Evolutionary conservation across 2,888 invertebrate genomes (phyloP), one percentile per base, ranked within the genome.

Genomic region (Athetis lepigone): DNA sequence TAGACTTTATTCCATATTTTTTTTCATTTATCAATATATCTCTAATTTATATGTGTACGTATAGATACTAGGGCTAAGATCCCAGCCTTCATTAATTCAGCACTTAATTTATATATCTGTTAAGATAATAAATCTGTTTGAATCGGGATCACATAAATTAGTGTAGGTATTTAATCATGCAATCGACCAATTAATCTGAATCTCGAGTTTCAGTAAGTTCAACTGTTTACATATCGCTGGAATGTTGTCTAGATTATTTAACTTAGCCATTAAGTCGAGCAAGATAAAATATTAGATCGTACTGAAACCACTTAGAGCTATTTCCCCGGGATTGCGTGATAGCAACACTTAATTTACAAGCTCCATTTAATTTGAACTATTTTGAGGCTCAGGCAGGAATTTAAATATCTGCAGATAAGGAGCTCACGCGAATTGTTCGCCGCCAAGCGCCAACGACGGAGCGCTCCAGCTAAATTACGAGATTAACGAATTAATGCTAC

Each of bases 331-430:
- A 92, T 94, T 91, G 94, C 94, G 94, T 95, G 94, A 93, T 92
- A 88, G 92, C 93, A 92, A 93, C 94, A 94, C 94, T 94, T 94
- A 94, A 94, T 93, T 93, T 92, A 93, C 90, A 91, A 91, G 90
- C 90, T 89, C 90, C 90, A 87, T 91, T 92, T 91, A 91, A 92
- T 91, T 91, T 90, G 85, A 92, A 91, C 91, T 92, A 91, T 92
- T 92, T 91, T 90, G 90, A 90, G 90, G 88, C 88, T 90, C 85
- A 84, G 85, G 80, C 82, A 79, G 89, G 90, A 91, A 91, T 92
- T 92, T 91, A 91, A 92, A 91, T 91, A 90, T 89, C 89, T 88
- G 81, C 83, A 94, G 94, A 95, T 95, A 95, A 95, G 93, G 86
- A 91, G 89, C 89, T 89, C 93, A 93, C 94, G 93, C 94, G 90